Conservation (phyloP, 2,113 vertebrate genomes). For the Oreochromis niloticus region DNA sequence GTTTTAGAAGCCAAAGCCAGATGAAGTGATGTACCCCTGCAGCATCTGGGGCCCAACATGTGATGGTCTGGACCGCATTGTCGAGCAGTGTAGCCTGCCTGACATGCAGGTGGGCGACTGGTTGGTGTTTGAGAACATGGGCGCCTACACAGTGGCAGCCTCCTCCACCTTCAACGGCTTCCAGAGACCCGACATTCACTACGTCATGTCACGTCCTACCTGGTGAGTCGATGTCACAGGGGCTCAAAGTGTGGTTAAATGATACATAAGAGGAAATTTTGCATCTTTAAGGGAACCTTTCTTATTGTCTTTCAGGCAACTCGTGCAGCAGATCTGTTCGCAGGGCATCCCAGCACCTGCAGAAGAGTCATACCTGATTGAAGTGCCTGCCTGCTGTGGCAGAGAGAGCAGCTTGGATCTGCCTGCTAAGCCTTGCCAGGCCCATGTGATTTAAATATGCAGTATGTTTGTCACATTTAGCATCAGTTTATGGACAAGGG, state of each 20-base stretch:
- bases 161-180: constrained; percentile 98
- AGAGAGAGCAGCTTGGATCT: constrained; percentile 83
- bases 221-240: constrained; percentile 76
- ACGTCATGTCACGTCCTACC: constrained; percentile 84
- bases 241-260: background rate
- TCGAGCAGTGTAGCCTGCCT: constrained; percentile 84
- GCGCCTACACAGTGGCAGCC: constrained; percentile 93
- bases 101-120: constrained; percentile 93
- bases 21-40: constrained; percentile 84
- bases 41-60: constrained; percentile 98
- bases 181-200: constrained; percentile 87
- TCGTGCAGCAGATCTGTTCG: constrained; percentile 82
- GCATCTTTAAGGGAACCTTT: background rate
- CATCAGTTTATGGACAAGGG: background rate
- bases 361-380: constrained; percentile 70
- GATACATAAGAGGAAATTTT: background rate
- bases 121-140: constrained; percentile 97
- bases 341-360: constrained; percentile 68
- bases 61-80: constrained; percentile 92
- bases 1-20: constrained; percentile 86
- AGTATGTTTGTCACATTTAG: background rate
- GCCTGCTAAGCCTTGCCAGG: constrained; percentile 74
- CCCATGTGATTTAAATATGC: constrained; percentile 74
- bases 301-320: constrained; percentile 72
- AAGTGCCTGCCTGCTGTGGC: constrained; percentile 82